Conservation (phyloP, 1,140 invertebrate genomes). For the Callitettix versicolor region DNA sequence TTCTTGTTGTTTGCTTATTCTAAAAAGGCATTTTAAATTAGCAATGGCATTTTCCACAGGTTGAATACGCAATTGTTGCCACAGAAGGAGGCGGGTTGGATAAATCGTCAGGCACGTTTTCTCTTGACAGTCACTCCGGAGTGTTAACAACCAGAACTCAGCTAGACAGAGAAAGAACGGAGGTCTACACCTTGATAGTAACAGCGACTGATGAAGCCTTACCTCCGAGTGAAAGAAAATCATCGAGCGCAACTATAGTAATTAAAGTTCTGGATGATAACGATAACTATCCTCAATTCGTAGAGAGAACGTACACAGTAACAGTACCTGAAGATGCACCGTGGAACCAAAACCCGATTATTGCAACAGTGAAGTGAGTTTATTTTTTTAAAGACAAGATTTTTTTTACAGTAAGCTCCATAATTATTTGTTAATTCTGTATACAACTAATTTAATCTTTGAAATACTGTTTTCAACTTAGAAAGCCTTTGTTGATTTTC, state of each 20-base stretch:
- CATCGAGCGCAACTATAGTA: conserved; percentile 63
- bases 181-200: conserved; percentile 72
- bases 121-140: conserved; percentile 70
- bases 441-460: no score
- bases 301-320: conserved; percentile 77
- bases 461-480: conserved; percentile 13
- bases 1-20: no score
- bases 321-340: conserved; percentile 79
- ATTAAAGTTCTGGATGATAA: conserved; percentile 86
- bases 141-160: conserved; percentile 70
- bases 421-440: no score
- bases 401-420: no score
- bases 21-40: no score
- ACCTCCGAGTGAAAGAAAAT: conserved; percentile 45
- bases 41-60: no score
- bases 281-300: conserved; percentile 94
- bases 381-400: no score
- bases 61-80: conserved; percentile 68
- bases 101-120: conserved; percentile 42
- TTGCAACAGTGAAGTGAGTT: conserved; percentile 67
- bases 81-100: conserved; percentile 46
- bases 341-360: conserved; percentile 67
- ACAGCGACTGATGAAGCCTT: conserved; percentile 73
- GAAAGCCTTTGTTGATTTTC: no score
- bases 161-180: conserved; percentile 79